These are phyloP conservation scores for Syrphus vitripennis DNA, from an alignment of 2,888 invertebrate species.

Conservation along the genomic window DNA sequence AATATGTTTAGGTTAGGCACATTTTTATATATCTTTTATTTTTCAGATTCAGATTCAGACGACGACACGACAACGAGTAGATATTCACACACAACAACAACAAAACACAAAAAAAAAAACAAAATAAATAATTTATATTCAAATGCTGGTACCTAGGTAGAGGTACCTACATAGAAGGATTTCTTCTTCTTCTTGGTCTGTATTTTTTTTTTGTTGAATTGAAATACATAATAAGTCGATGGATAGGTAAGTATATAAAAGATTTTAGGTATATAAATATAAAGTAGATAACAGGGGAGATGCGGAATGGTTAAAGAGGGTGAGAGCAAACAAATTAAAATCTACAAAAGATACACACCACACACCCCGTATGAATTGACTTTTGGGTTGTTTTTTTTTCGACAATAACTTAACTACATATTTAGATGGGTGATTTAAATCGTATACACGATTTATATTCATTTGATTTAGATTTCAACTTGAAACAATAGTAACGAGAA, in stretches of 20 bases:
- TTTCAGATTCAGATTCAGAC: conserved; percentile 32
- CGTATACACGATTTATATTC: conserved; percentile 23
- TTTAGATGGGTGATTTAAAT: conserved; percentile 33
- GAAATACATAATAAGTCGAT: conserved; percentile 25
- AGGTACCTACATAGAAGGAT: conserved; percentile 37
- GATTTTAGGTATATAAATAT: neutral
- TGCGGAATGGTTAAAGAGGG: neutral
- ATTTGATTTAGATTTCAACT: conserved; percentile 47
- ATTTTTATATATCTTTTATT: conserved; percentile 43
- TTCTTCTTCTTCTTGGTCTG: conserved; percentile 48
- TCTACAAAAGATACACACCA: conserved; percentile 5
- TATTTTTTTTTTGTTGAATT: conserved; percentile 7
- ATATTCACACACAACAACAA: conserved; percentile 25
- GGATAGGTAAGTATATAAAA: conserved; percentile 5
- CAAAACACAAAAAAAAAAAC: neutral
- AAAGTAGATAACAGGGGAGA: conserved; percentile 19
- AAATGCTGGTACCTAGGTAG: conserved; percentile 52
- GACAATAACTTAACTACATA: neutral
- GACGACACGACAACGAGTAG: conserved; percentile 4
- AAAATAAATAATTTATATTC: conserved; percentile 60
- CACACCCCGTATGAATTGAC: neutral
- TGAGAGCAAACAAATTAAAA: conserved; percentile 51
- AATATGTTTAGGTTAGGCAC: conserved; percentile 61
- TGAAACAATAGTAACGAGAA: conserved; percentile 28
- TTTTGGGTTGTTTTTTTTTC: neutral